Evolutionary conservation across 2,888 invertebrate genomes (phyloP), one percentile per base, ranked within the genome.

Genomic region (Nemotelus nigrinus): DNA sequence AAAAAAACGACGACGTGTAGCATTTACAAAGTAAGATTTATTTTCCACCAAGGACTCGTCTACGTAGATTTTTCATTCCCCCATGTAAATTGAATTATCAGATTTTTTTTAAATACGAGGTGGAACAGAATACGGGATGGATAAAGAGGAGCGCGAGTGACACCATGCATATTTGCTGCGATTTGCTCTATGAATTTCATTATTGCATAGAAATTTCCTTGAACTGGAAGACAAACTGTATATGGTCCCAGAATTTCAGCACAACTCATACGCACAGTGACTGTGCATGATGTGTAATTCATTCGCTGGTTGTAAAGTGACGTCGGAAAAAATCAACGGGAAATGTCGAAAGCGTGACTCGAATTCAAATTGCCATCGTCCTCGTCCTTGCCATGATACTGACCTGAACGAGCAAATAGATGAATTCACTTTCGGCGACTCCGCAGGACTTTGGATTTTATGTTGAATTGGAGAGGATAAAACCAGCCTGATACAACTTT

Each of bases 41-140:
- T 79, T 77, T 77, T 70, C 60, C 79, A 77, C 79, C 68, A 79
- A 75, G 79, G 79, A 77, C 75, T 75, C 79, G 68, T 68, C 77
- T 75, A 55, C 67, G 67, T 70, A 68, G 76, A 63, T 75, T 77
- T 75, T 79, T 76, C 67, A 77, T 76, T 75, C 64, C 64, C 25
- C 75, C 68, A 77, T 77, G 79, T 77, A 79, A 79, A 79, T 79
- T 79, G 79, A 79, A 79, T 79, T 79, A 79, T 79, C 77, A 77
- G 79, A 79, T 79, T 79, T 79, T 77, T 79, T 79, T 77, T 70
- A 76, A 65, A 72, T 45, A 55, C 7, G 55, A 7, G 55, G 43
- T 25, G 70, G 55, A 6, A 55, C 53, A 68, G 43, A 4, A 41
- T 63, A 43, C 5, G 3, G 63, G 43, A 5, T 41, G 25, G 25